Evolutionary conservation across 2,888 invertebrate genomes (phyloP).

Genomic region (Synergus laeviventris): DNA sequence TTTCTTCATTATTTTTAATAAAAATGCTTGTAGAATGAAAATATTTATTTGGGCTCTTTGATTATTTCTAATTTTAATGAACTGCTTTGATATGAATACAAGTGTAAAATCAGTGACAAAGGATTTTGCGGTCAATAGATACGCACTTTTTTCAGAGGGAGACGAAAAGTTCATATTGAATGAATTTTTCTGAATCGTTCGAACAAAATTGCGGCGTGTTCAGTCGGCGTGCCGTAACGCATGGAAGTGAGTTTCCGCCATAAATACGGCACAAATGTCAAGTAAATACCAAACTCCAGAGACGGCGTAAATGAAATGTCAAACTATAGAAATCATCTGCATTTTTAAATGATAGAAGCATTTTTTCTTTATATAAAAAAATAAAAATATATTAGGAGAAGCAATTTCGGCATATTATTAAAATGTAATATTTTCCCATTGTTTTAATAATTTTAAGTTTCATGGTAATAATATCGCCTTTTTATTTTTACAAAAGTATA

Average conservation of each 20-base stretch:
- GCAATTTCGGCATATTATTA: too few relatives aligned
- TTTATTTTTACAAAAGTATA: not conserved
- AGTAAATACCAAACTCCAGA: slow-evolving; percentile 23
- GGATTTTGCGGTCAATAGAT: not conserved
- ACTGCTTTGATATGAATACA: not conserved
- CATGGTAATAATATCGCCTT: not conserved
- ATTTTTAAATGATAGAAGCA: slow-evolving; percentile 1
- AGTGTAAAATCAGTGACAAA: not conserved
- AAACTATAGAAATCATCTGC: slow-evolving; percentile 10
- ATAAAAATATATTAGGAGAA: not conserved
- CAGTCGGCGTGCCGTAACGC: slow-evolving; percentile 22
- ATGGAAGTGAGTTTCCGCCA: slow-evolving; percentile 38
- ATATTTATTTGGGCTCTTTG: not conserved
- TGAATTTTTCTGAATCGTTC: slow-evolving; percentile 23
- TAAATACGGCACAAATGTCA: slow-evolving; percentile 32
- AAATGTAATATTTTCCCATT: not conserved
- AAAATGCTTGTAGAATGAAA: not conserved
- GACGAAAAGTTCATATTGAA: slow-evolving; percentile 4
- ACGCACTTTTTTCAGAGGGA: not conserved
- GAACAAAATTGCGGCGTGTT: slow-evolving; percentile 16
- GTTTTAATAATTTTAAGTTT: not conserved
- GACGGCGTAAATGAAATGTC: slow-evolving; percentile 1
- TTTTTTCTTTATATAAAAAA: not conserved
- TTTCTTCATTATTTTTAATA: not conserved
- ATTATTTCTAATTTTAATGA: too few relatives aligned